phyloP scores from a whole-genome alignment of 30 jellyfish, hydroid and myxozoan genomes.

The Aurelia sp. region DNA sequence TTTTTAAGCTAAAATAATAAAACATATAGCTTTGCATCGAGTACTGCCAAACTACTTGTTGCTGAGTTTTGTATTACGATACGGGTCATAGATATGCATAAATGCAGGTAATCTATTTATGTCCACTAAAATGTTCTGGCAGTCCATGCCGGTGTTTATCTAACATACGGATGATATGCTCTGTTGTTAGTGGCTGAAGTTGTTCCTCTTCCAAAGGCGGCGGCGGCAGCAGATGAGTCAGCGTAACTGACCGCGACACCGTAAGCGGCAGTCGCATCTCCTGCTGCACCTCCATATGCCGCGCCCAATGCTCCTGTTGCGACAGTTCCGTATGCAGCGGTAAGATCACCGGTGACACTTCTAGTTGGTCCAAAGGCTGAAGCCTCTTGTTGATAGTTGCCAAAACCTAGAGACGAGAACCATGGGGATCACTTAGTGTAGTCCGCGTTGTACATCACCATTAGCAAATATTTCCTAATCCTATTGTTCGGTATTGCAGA shows the following conservation, averaged over 20 bases:
- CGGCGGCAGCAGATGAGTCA: constrained; percentile 39
- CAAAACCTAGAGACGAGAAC: constrained; percentile 75
- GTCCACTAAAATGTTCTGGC: not conserved
- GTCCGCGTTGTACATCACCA: not conserved
- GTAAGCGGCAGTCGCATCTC: constrained; percentile 59
- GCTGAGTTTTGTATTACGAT: too few relatives aligned
- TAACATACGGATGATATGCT: constrained; percentile 80
- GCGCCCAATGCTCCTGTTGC: constrained; percentile 66
- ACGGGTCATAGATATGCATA: too few relatives aligned
- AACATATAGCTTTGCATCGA: too few relatives aligned
- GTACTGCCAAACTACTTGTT: too few relatives aligned
- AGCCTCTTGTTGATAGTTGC: constrained; percentile 83
- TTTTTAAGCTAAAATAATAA: too few relatives aligned
- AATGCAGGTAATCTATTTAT: too few relatives aligned
- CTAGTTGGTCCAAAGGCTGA: constrained; percentile 84
- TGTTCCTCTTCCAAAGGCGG: constrained; percentile 76
- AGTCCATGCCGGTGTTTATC: constrained; percentile 25
- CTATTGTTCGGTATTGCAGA: too few relatives aligned
- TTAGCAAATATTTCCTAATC: not conserved
- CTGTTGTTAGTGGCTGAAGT: constrained; percentile 50
- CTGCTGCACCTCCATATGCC: constrained; percentile 71
- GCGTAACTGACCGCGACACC: constrained; percentile 70
- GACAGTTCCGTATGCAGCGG: constrained; percentile 56
- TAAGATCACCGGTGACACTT: constrained; percentile 42
- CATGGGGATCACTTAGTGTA: not conserved